Evolutionary conservation across 2,888 invertebrate species (phyloP).

Genomic region (Ophraella communa): DNA sequence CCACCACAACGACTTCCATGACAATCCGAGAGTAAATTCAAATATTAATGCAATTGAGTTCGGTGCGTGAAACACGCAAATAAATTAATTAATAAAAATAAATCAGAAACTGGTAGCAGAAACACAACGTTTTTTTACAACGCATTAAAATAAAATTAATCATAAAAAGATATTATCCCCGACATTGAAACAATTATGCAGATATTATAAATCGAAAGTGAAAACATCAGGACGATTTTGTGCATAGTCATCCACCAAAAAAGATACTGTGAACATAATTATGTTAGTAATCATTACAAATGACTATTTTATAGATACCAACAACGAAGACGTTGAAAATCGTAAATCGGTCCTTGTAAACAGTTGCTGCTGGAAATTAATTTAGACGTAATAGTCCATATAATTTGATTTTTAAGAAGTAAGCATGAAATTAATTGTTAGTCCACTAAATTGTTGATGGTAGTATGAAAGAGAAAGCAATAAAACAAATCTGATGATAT

Average conservation of each 20-base stretch:
- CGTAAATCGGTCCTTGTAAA: neutral
- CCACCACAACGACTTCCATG: too few relatives aligned
- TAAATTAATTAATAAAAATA: neutral
- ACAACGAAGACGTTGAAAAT: slow-evolving; percentile 7
- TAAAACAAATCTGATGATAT: neutral
- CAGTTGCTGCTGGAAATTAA: neutral
- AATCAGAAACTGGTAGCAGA: neutral
- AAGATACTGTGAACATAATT: slow-evolving; percentile 42
- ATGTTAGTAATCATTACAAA: slow-evolving; percentile 55
- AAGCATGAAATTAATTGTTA: neutral
- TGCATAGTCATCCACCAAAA: slow-evolving; percentile 56
- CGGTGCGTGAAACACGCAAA: neutral
- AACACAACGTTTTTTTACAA: slow-evolving; percentile 40
- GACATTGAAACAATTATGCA: slow-evolving; percentile 59
- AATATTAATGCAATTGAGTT: neutral
- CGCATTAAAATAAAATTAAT: slow-evolving; percentile 53
- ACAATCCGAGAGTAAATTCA: too few relatives aligned
- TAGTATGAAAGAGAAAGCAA: neutral
- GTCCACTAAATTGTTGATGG: neutral
- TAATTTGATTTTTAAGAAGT: neutral
- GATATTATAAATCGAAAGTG: slow-evolving; percentile 59
- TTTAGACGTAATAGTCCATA: slow-evolving; percentile 3
- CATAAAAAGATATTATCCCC: slow-evolving; percentile 48
- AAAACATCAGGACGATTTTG: slow-evolving; percentile 57
- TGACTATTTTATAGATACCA: slow-evolving; percentile 48